Evolutionary conservation across 2,797 vertebrate species (phyloP).

Genomic region (Capromys pilorides): DNA sequence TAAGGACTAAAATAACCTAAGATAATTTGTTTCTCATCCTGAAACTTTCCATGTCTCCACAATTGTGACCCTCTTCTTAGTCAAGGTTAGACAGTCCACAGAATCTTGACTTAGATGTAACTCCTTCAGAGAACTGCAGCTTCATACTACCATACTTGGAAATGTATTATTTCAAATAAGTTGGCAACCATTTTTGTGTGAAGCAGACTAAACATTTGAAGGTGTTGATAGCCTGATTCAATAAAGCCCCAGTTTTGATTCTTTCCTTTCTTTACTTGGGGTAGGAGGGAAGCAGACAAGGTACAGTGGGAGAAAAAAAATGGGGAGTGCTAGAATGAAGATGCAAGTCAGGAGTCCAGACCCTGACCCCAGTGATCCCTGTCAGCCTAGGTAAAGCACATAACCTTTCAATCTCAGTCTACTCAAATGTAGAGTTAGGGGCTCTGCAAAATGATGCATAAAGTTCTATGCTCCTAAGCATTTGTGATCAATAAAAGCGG

Average conservation of each 20-base stretch:
- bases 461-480: not conserved
- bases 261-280: not conserved
- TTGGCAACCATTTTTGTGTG: not conserved
- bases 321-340: not conserved
- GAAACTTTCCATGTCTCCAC: not conserved
- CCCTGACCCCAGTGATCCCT: not conserved
- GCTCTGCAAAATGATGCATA: constrained; percentile 11
- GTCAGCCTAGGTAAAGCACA: not conserved
- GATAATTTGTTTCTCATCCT: not conserved
- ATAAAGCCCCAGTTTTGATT: constrained; percentile 50
- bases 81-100: not conserved
- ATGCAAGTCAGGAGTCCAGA: not conserved
- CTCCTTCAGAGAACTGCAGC: not conserved
- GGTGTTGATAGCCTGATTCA: not conserved
- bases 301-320: not conserved
- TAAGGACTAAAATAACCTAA: not conserved
- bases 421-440: not conserved
- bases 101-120: not conserved
- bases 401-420: not conserved
- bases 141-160: not conserved
- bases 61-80: not conserved
- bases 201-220: constrained; percentile 15
- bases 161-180: constrained; percentile 49
- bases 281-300: too few species aligned
- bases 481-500: constrained; percentile 16